Evolutionary conservation across 2,797 vertebrate species (phyloP).

Genomic region (Triplophysa yarkandensis): DNA sequence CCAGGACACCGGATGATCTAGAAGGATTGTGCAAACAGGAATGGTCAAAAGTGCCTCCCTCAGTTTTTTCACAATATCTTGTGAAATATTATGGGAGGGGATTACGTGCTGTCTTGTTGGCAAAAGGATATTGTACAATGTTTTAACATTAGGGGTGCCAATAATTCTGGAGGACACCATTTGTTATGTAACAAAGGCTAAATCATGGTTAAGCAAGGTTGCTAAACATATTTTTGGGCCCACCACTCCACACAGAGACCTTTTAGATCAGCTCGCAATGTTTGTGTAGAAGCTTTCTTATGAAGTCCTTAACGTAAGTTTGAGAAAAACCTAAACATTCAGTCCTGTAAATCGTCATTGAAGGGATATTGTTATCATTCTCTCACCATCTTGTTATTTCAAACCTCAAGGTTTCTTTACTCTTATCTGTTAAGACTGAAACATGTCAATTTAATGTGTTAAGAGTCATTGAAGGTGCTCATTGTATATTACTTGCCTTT

Average conservation of each 20-base stretch:
- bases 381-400: too few species aligned
- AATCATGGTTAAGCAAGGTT: too few species aligned
- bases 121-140: neutral
- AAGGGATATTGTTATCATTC: too few species aligned
- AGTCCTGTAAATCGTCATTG: too few species aligned
- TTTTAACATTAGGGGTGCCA: constrained; percentile 21
- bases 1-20: constrained; percentile 1
- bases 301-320: too few species aligned
- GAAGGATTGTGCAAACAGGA: neutral
- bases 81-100: constrained; percentile 2
- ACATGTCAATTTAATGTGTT: neutral
- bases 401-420: too few species aligned
- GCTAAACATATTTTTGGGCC: neutral
- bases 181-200: too few species aligned
- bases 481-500: neutral
- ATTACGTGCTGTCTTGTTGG: constrained; percentile 4
- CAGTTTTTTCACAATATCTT: neutral
- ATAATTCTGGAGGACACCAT: constrained; percentile 1
- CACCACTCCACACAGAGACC: neutral
- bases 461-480: neutral
- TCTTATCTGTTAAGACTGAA: too few species aligned
- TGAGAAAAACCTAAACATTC: too few species aligned
- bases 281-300: neutral
- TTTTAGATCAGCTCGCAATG: neutral
- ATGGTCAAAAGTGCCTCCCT: constrained; percentile 11